Base-by-base conservation (phyloP, 2,113 vertebrate genomes). In the Orientallactaga bullata region DNA sequence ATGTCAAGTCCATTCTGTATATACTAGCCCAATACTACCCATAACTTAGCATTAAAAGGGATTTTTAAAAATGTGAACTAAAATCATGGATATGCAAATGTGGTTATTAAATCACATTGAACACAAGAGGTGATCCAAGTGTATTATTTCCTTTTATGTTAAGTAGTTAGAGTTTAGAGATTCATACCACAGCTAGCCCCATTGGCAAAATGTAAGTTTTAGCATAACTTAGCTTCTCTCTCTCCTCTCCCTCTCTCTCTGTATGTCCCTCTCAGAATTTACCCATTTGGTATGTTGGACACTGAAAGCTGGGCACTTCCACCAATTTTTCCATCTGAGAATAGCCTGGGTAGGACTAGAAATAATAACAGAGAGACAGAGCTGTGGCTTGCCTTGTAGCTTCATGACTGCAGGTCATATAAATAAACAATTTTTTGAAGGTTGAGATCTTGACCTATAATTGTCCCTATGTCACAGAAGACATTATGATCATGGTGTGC, bases 401-500 rank as follows among this genome's bases (percentile, higher is more conserved):
- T 42, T 85, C 21, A 39, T 78, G 60, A 80, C 20, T 78, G 37
- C 5, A 95, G 80, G 76, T 68, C 30, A 93, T 90, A 86, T 89
- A 32, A 94, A 96, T 93, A 94, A 96, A 55, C 72, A 91, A 55
- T 69, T 95, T 95, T 90, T 73, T 42, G 30, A 89, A 88, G 55
- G 72, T 35, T 84, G 74, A 94, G 28, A 76, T 73, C 55, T 23
- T 91, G 80, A 95, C 68, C 71, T 72, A 42, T 76, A 24, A 89
- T 55, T 24, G 35, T 63, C 83, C 61, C 93, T 97, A 93, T 87
- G 55, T 87, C 51, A 86, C 73, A 89, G 80, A 80, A 35, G 76
- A 39, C 37, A 83, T 37, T 73, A 23, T 5, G 39, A 7, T 78
- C 47, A 28, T 76, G 30, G 10, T 55, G 61, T 83, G 63, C 9